Evolutionary conservation across 2,797 vertebrate species (phyloP).

Genomic region (Pagetopsis macropterus): DNA sequence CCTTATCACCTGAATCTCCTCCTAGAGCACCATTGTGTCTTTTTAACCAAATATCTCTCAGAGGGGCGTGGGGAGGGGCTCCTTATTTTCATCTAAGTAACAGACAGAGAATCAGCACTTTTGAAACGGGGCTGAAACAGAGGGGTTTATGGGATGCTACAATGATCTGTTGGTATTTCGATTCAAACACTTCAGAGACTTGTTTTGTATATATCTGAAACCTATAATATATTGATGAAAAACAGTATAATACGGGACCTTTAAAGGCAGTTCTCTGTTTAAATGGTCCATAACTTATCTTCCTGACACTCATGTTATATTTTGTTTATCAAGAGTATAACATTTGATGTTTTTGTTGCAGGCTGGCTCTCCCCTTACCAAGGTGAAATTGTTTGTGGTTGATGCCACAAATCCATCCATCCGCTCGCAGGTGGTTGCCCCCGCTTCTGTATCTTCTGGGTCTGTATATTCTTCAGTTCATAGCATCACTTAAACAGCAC

Average conservation of each 20-base stretch:
- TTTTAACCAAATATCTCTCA: too few relatives aligned
- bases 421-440: conserved; percentile 84
- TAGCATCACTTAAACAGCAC: background rate
- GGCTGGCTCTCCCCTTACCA: conserved; percentile 91
- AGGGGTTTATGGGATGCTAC: too few relatives aligned
- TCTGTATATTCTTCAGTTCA: conserved; percentile 64
- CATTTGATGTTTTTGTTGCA: conserved; percentile 72
- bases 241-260: background rate
- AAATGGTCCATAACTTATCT: background rate
- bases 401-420: conserved; percentile 74
- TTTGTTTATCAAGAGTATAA: conserved; percentile 1
- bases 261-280: background rate
- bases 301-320: background rate
- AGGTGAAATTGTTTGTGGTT: conserved; percentile 89
- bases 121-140: too few relatives aligned
- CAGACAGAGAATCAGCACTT: too few relatives aligned
- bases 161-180: too few relatives aligned
- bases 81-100: too few relatives aligned
- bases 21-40: too few relatives aligned
- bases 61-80: too few relatives aligned
- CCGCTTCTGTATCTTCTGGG: conserved; percentile 86
- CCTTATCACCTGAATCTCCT: too few relatives aligned
- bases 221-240: too few relatives aligned
- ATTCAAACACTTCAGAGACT: too few relatives aligned
- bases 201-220: too few relatives aligned